These are phyloP conservation scores for Hestina assimilis DNA, from an alignment of 1,140 invertebrate genomes.

Conservation along the genomic window DNA sequence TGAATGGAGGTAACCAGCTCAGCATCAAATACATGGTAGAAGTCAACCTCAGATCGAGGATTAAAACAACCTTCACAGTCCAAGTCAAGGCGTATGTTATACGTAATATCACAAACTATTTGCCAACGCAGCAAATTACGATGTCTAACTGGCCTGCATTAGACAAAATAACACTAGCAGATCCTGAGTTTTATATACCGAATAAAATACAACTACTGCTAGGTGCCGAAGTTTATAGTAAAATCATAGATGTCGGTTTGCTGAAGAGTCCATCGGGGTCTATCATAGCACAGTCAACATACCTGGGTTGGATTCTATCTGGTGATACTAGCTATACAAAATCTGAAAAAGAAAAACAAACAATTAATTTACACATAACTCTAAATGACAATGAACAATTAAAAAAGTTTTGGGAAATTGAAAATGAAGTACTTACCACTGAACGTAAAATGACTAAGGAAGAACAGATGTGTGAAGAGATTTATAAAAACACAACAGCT, in stretches of 20 bases:
- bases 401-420: conserved; percentile 31
- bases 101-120: neutral
- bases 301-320: neutral
- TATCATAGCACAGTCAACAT: neutral
- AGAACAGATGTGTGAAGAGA: conserved; percentile 27
- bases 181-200: neutral
- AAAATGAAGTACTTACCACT: conserved; percentile 10
- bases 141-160: neutral
- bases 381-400: conserved; percentile 22
- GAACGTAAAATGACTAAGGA: conserved; percentile 17
- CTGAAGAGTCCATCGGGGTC: conserved; percentile 8
- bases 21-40: no score
- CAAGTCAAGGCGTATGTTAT: neutral
- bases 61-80: no score
- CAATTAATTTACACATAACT: neutral
- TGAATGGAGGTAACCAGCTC: no score
- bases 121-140: neutral
- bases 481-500: conserved; percentile 21
- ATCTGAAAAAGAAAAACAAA: neutral
- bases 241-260: neutral
- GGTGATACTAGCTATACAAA: neutral
- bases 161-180: neutral
- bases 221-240: neutral
- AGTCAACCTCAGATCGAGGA: no score
- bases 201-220: neutral